Conservation (phyloP, 2,797 vertebrate species). For the Cossypha polioptera region DNA sequence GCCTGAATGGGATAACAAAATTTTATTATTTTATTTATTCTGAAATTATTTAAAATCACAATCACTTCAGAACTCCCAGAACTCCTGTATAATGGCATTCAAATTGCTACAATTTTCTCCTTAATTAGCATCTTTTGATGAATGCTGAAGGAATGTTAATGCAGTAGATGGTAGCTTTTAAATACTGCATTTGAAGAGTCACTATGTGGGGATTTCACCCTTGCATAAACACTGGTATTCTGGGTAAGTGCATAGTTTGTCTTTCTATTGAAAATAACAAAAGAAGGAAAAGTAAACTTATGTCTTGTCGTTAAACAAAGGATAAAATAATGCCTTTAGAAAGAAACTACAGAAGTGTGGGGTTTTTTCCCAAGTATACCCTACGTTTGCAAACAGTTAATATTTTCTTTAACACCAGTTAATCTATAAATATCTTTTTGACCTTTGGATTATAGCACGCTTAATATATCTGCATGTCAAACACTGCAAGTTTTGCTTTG, state of each 20-base stretch:
- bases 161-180: neutral
- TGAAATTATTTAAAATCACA: neutral
- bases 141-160: neutral
- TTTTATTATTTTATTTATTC: neutral
- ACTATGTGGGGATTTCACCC: neutral
- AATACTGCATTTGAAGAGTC: neutral
- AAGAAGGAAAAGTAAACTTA: slow-evolving; percentile 29
- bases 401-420: slow-evolving; percentile 30
- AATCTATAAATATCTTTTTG: slow-evolving; percentile 49
- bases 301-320: neutral
- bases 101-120: neutral
- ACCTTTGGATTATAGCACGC: neutral
- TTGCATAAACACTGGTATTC: neutral
- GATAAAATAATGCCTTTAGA: neutral
- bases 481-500: slow-evolving; percentile 41
- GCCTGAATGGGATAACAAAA: neutral
- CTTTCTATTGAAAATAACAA: slow-evolving; percentile 26
- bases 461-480: slow-evolving; percentile 40
- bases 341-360: neutral
- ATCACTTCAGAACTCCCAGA: neutral
- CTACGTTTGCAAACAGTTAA: slow-evolving; percentile 11
- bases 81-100: neutral
- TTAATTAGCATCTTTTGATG: neutral
- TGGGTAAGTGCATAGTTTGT: neutral
- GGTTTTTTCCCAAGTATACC: neutral